Conservation (phyloP, 2,797 vertebrate species). For the Halcyon smyrnensis region DNA sequence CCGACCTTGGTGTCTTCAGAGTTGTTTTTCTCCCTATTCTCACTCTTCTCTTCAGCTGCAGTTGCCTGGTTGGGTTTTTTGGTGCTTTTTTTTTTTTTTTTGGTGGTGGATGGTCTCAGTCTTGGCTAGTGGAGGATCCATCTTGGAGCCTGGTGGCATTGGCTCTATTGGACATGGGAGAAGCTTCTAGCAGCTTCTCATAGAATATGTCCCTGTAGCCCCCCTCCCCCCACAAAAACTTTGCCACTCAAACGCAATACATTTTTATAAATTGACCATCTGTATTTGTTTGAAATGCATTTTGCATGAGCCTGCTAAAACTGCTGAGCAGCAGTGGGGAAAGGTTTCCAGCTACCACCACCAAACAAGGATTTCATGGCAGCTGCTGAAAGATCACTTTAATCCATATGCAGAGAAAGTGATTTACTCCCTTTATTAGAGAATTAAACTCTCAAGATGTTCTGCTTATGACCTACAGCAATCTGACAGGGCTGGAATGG, state of each 20-base stretch:
- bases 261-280: neutral
- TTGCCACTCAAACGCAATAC: neutral
- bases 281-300: neutral
- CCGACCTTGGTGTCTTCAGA: neutral
- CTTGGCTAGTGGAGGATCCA: neutral
- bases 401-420: slow-evolving; percentile 14
- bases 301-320: neutral
- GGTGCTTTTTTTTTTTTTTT: too few species aligned
- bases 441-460: slow-evolving; percentile 19
- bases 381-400: slow-evolving; percentile 47
- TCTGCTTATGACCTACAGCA: neutral
- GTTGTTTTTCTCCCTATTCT: neutral
- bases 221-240: neutral
- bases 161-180: neutral
- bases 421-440: slow-evolving; percentile 6
- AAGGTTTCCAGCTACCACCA: neutral
- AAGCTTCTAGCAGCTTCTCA: neutral
- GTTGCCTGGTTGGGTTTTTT: neutral
- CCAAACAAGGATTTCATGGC: neutral
- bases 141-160: neutral
- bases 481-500: neutral
- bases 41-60: neutral
- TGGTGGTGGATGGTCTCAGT: neutral
- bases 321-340: neutral
- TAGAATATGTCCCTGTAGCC: neutral